phyloP scores from a whole-genome alignment of 2,888 invertebrate genomes.

The Nesidiocoris tenuis region DNA sequence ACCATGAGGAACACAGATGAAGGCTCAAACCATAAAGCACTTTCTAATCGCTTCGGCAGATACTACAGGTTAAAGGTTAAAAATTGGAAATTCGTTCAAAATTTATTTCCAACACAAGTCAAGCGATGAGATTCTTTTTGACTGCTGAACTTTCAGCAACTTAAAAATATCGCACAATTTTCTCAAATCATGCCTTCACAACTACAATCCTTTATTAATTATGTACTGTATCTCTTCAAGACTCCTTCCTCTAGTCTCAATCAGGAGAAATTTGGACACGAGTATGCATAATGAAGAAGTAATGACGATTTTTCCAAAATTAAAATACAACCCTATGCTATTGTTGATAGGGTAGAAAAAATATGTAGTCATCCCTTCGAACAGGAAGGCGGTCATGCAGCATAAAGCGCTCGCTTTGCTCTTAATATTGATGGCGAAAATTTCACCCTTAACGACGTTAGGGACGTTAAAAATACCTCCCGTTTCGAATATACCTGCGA shows the following conservation, averaged over 20 bases:
- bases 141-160: too few species aligned
- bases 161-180: too few species aligned
- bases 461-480: conserved; percentile 64
- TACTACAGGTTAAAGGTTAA: too few species aligned
- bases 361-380: conserved; percentile 62
- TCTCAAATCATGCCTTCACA: too few species aligned
- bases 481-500: conserved; percentile 62
- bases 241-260: conserved; percentile 71
- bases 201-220: conserved; percentile 21
- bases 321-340: conserved; percentile 65
- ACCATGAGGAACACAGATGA: too few species aligned
- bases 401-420: conserved; percentile 62
- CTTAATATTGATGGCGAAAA: conserved; percentile 66
- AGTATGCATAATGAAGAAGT: conserved; percentile 58
- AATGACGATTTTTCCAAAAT: conserved; percentile 64
- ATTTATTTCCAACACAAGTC: too few species aligned
- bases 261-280: conserved; percentile 60
- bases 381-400: conserved; percentile 60
- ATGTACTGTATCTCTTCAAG: conserved; percentile 66
- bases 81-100: too few species aligned
- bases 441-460: conserved; percentile 64
- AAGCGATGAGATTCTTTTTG: too few species aligned
- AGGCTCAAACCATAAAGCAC: too few species aligned
- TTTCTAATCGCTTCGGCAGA: too few species aligned
- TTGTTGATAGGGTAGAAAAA: conserved; percentile 61